These are phyloP conservation scores for Ernsta delagoae DNA, from an alignment of 2,888 invertebrate genomes.

Conservation along the genomic window DNA sequence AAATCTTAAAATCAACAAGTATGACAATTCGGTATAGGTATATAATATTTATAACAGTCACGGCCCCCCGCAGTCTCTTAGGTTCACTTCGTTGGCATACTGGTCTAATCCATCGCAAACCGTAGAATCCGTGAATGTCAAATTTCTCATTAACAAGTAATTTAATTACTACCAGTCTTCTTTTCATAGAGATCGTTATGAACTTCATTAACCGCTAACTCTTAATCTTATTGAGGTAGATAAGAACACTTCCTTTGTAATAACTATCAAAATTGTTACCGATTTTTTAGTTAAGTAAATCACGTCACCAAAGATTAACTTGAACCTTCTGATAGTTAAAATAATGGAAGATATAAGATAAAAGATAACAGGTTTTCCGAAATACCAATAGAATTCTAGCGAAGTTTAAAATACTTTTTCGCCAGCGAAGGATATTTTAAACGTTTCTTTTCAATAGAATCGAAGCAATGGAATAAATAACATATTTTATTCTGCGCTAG, in stretches of 20 bases:
- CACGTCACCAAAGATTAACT: neutral
- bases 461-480: no score
- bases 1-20: slow-evolving; percentile 61
- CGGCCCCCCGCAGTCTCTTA: slow-evolving; percentile 19
- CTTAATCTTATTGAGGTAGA: neutral
- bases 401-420: slow-evolving; percentile 19
- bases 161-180: slow-evolving; percentile 38
- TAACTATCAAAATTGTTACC: slow-evolving; percentile 29
- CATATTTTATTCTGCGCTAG: no score
- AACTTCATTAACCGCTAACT: slow-evolving; percentile 6
- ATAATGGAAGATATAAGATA: slow-evolving; percentile 14
- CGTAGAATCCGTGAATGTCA: slow-evolving; percentile 33
- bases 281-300: neutral
- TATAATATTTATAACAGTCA: slow-evolving; percentile 34
- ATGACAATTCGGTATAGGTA: slow-evolving; percentile 32
- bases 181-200: slow-evolving; percentile 37
- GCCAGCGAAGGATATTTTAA: neutral
- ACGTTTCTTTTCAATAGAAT: no score
- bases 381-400: slow-evolving; percentile 9
- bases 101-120: slow-evolving; percentile 22
- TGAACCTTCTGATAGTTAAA: slow-evolving; percentile 23
- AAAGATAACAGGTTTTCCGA: neutral
- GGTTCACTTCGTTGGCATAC: slow-evolving; percentile 16
- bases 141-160: slow-evolving; percentile 10
- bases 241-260: neutral